Evolutionary conservation across 2,888 invertebrate species (phyloP), one percentile per base, ranked within the genome.

Genomic region (Rotaria macrura): DNA sequence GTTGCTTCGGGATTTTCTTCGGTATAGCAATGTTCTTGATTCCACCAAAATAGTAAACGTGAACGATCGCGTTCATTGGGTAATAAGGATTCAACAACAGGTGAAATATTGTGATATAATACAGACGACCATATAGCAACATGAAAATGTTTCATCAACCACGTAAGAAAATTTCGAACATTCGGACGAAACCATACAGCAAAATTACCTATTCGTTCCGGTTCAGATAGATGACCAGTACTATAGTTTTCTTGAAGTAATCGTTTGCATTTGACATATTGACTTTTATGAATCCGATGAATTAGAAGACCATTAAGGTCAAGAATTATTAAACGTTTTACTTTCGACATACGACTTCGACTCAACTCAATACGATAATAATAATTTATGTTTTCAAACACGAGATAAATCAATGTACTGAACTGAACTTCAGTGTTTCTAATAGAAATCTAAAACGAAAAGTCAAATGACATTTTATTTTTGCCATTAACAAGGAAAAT

Each of bases 101-200:
- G 79, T 38, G n/a, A 25, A 25, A 79, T 79, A 79, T 79, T 79
- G n/a, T 43, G 25, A 43, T 43, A 20, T 43, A 40, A n/a, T 5
- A 79, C 79, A n/a, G 43, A 43, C 34, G 79, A 79, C 79, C 79
- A 79, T 6, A 79, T 79, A 43, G 43, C 79, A 40, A 79, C 43
- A 79, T 79, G 79, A 43, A 79, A 79, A 40, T 43, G 79, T n/a
- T 79, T 43, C n/a, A 79, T 25, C n/a, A 40, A 43, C 79, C 79
- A 79, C 9, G 9, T 1, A 25, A 79, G 9, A 43, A 79, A 79
- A 43, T 25, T 1, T 79, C 43, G 43, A 5, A 79, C 79, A 43
- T 43, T 25, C 10, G 79, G 79, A 79, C 79, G 79, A 23, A 79
- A 43, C 79, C 79, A 79, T 43, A 79, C 43, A n/a, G 79, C 79